Base-by-base conservation (phyloP, 2,113 vertebrate species). In the Dissostichus mawsoni region DNA sequence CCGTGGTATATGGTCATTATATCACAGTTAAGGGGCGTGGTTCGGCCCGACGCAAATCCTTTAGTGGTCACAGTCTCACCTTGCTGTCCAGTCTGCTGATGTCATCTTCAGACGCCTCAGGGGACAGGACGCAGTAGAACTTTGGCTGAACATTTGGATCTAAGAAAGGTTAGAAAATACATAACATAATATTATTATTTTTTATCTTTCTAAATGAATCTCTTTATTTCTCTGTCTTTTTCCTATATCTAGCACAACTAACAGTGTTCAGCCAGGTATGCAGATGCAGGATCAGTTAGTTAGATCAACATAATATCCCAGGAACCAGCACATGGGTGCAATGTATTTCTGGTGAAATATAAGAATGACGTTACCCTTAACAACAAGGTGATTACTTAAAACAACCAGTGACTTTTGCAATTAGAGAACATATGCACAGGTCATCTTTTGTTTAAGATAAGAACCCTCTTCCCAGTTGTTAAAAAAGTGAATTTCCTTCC, bases 101-200 rank as follows among this genome's bases (percentile, higher is more conserved):
- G 69, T 98, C 98, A 81, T 99, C 98, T 78, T 98, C 98, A 44
- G 97, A 98, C 1, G 96, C 96, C 87, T 99, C 98, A 14, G 96
- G 97, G 11, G 98, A 98, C 2, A 99, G 94, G 83, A 99, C 94
- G 51, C 97, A 98, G 94, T 99, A 99, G 94, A 99, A 99, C 74
- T 98, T 97, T 50, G 98, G 98, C 68, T 98, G 97, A n/a, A 93
- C 93, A 25, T 90, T 95, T 11, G 96, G 89, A 77, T 98, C 98
- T 99, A 91, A 62, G 84, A 67, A 88, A 87, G 10, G 12, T 36
- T 16, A 1, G 67, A 69, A 76, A 78, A 63, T 58, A 47, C 3
- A 57, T 0, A 45, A 33, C 13, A 53, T 14, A 18, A 17, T 73
- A 55, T 47, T 76, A 18, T 23, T 29, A 29, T 70, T 11, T 2